Percentiles rank a stretch among this genome's conserved stretches.
Conservation (phyloP, 1,140 invertebrate genomes). For the Papilio aristodemus region DNA sequence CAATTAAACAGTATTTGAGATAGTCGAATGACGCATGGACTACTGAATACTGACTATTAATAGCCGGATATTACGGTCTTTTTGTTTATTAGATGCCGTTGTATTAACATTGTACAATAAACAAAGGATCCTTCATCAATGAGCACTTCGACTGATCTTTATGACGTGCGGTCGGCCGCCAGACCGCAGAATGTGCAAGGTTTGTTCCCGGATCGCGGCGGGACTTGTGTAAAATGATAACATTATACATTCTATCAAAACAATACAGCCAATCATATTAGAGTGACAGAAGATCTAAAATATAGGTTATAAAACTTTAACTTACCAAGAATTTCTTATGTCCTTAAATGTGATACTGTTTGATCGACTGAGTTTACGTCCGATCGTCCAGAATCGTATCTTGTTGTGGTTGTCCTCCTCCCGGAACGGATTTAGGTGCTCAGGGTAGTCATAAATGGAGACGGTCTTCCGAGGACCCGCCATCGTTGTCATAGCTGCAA, state of each 20-base stretch:
- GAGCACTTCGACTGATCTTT: slow-evolving; percentile 30
- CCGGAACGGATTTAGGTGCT: slow-evolving; percentile 86
- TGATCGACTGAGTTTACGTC: slow-evolving; percentile 68
- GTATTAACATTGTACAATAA: slow-evolving; percentile 26
- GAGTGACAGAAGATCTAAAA: slow-evolving; percentile 19
- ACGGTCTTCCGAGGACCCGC: slow-evolving; percentile 63
- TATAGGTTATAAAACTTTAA: slow-evolving; percentile 18
- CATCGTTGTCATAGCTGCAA: slow-evolving; percentile 62
- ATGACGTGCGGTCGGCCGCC: slow-evolving; percentile 30
- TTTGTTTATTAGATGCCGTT: slow-evolving; percentile 17
- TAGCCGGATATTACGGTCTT: slow-evolving; percentile 26
- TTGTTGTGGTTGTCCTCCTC: slow-evolving; percentile 84
- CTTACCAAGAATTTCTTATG: slow-evolving; percentile 80
- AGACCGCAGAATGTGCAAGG: slow-evolving; percentile 30
- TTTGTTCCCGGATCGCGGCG: slow-evolving; percentile 13
- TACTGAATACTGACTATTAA: slow-evolving; percentile 32
- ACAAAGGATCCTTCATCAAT: slow-evolving; percentile 30
- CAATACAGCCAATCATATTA: slow-evolving; percentile 19
- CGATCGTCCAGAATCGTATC: slow-evolving; percentile 81
- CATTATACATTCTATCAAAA: slow-evolving; percentile 16
- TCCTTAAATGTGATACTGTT: slow-evolving; percentile 82
- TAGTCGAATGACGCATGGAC: slow-evolving; percentile 33
- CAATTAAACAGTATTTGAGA: slow-evolving; percentile 32
- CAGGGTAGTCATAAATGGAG: slow-evolving; percentile 85
- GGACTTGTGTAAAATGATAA: slow-evolving; percentile 20